phyloP scores from a whole-genome alignment of 2,888 invertebrate genomes.

The Oscheius sp. region DNA sequence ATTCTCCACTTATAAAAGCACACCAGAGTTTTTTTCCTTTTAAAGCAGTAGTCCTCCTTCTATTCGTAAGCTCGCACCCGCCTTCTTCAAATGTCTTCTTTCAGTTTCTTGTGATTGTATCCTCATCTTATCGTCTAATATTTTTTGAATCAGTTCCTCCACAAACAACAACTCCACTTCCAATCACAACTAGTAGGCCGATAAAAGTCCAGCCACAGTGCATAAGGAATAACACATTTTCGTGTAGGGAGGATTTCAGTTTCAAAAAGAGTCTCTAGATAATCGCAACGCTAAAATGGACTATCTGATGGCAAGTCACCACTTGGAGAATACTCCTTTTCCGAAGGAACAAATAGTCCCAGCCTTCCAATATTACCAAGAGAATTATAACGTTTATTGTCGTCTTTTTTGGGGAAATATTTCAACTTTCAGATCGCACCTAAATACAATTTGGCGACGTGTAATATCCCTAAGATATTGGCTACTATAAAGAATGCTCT shows the following conservation, averaged over 20 bases:
- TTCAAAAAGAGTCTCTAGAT: too few species aligned
- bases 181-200: too few species aligned
- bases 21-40: too few species aligned
- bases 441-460: not conserved
- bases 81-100: not conserved
- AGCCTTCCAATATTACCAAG: not conserved
- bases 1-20: too few species aligned
- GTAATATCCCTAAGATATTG: slow-evolving; percentile 5
- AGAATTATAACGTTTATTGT: slow-evolving; percentile 1
- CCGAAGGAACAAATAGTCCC: not conserved
- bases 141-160: too few species aligned
- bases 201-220: too few species aligned
- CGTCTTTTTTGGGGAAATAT: too few species aligned
- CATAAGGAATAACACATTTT: too few species aligned
- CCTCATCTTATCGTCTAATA: not conserved
- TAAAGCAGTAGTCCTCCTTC: too few species aligned
- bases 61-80: not conserved
- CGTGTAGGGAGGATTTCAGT: too few species aligned
- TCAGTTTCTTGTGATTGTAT: not conserved
- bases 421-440: not conserved
- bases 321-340: slow-evolving; percentile 2
- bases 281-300: not conserved
- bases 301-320: not conserved
- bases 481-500: not conserved
- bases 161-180: too few species aligned